Conservation (phyloP, 2,113 vertebrate genomes). For the Lynx canadensis region DNA sequence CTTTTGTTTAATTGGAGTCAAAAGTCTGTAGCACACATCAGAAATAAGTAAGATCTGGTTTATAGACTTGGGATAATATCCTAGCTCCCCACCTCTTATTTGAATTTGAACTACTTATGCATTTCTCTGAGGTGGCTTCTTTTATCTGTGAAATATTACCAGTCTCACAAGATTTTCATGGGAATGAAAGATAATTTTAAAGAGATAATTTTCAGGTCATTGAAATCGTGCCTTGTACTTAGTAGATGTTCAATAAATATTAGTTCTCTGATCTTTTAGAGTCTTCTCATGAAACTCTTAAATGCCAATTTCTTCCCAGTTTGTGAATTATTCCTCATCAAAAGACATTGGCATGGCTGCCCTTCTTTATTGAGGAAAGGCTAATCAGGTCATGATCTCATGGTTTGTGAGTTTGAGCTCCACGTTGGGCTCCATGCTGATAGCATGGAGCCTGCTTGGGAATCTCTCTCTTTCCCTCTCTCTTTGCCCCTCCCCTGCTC, state of each 20-base stretch:
- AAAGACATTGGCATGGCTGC: not conserved
- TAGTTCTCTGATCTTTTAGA: slow-evolving; percentile 3
- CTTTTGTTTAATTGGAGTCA: slow-evolving; percentile 1
- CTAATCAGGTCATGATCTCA: too few species aligned
- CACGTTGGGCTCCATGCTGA: too few species aligned
- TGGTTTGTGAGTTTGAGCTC: too few species aligned
- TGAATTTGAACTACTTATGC: slow-evolving; percentile 36
- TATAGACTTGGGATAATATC: not conserved
- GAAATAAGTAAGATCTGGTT: slow-evolving; percentile 29
- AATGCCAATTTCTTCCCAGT: not conserved
- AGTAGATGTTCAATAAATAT: not conserved
- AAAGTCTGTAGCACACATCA: not conserved
- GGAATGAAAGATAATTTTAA: slow-evolving; percentile 19
- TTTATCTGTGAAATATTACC: not conserved
- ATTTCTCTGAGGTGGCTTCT: not conserved
- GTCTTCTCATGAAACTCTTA: not conserved
- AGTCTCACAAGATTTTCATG: not conserved
- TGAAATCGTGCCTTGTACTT: not conserved
- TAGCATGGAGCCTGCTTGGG: too few species aligned
- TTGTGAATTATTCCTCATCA: not conserved
- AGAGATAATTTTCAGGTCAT: not conserved
- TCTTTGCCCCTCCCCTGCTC: too few species aligned
- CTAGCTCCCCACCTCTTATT: not conserved
- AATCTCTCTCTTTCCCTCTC: too few species aligned
- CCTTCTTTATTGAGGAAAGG: not conserved